phyloP scores from a whole-genome alignment of 2,797 vertebrate species.

The Amblyraja radiata region DNA sequence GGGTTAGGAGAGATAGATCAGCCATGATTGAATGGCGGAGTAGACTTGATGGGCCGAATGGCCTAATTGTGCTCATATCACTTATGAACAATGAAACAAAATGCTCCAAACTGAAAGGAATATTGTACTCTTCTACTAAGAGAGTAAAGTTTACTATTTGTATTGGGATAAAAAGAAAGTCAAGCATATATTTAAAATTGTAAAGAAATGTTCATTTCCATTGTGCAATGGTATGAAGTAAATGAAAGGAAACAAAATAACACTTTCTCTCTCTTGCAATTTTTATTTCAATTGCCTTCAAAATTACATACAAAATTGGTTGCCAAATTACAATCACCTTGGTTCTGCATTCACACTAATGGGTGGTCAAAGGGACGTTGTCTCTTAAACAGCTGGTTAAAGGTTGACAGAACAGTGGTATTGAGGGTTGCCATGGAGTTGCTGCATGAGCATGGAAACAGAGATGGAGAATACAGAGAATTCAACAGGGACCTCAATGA shows the following conservation, averaged over 20 bases:
- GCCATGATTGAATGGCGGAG: too few relatives aligned
- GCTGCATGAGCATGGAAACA: not conserved
- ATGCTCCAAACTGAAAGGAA: not conserved
- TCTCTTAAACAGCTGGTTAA: not conserved
- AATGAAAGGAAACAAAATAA: not conserved
- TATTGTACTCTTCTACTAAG: too few relatives aligned
- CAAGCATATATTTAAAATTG: not conserved
- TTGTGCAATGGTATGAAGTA: not conserved
- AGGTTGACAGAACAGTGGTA: not conserved
- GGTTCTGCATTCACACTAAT: not conserved
- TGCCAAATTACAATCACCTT: not conserved
- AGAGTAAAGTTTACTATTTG: not conserved
- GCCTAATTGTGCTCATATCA: too few relatives aligned
- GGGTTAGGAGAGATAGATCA: too few relatives aligned
- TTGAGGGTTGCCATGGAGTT: not conserved
- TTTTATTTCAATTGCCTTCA: not conserved
- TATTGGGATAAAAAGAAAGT: not conserved
- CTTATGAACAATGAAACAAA: not conserved
- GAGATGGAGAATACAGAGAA: too few relatives aligned
- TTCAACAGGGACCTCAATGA: too few relatives aligned
- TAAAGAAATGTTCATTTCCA: not conserved
- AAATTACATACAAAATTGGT: not conserved
- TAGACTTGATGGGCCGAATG: too few relatives aligned
- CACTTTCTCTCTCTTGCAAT: not conserved
- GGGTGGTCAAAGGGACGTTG: too few relatives aligned